phyloP scores from a whole-genome alignment of 2,113 vertebrate genomes.

The Chaetops frenatus region DNA sequence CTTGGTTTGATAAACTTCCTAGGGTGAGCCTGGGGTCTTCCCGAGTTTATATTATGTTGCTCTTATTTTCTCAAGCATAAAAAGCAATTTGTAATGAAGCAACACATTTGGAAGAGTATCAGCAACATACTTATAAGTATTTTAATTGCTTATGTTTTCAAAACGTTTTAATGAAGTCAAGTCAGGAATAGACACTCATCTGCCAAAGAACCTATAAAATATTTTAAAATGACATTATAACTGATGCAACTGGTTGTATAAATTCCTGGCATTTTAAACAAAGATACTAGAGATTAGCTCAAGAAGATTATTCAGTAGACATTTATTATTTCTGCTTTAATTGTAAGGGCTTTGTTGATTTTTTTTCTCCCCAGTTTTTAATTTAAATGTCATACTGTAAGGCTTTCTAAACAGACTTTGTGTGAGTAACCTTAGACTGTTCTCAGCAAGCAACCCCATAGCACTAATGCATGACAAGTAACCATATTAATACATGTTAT shows the following conservation, averaged over 20 bases:
- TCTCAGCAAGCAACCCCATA: background rate
- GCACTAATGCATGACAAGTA: background rate
- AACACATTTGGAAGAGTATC: background rate
- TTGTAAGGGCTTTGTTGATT: background rate
- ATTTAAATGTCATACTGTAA: conserved; percentile 4
- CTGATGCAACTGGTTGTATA: conserved; percentile 10
- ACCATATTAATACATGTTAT: background rate
- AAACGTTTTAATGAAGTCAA: conserved; percentile 26
- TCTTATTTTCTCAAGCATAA: background rate
- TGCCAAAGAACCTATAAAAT: conserved; percentile 12
- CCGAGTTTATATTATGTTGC: background rate
- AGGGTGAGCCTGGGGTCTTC: background rate
- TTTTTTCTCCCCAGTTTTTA: background rate
- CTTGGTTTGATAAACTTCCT: background rate
- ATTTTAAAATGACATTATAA: conserved; percentile 37
- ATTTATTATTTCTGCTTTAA: conserved; percentile 14
- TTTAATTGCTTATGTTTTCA: conserved; percentile 17
- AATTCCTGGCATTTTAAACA: conserved; percentile 12
- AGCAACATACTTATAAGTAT: background rate
- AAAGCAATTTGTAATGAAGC: background rate
- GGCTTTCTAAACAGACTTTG: conserved; percentile 9
- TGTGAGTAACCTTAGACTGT: background rate
- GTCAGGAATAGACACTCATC: conserved; percentile 23
- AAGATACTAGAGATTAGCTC: conserved; percentile 3
- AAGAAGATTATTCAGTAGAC: background rate